Base-by-base conservation (phyloP, 1,140 invertebrate genomes). In the Rhynchophorus ferrugineus region DNA sequence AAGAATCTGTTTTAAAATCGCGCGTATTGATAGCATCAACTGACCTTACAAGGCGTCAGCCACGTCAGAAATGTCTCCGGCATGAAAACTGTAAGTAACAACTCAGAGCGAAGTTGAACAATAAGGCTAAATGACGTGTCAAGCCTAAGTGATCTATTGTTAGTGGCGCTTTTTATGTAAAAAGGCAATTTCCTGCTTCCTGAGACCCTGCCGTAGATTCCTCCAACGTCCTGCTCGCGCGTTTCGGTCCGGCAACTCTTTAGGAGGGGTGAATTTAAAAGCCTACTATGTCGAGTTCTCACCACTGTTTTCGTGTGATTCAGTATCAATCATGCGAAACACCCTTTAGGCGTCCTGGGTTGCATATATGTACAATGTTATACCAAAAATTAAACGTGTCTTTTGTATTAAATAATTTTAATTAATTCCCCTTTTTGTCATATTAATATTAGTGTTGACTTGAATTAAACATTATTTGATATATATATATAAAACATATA, bases 121-220 rank as follows among this genome's bases (percentile, higher is more conserved):
- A 54, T 54, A 48, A 52, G 20, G 45, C 36, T 38, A 48, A 54
- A 54, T 54, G 53, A 44, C 47, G 41, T 46, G 46, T 49, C 46
- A 44, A 20, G 5, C 45, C 18, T 55, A 55, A 55, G 53, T 55
- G 53, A 55, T 49, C 39, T 49, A 55, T 55, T 55, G 53, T 55
- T 55, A 49, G 46, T 45, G 36, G 46, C 11, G 18, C 53, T 55
- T 55, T 55, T 55, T 55, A 49, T 49, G 53, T 55, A 55, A 55
- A 55, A 55, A 49, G 46, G 53, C 53, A 55, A 55, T 55, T 55
- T 55, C 53, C 53, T 49, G 11, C 45, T 55, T 55, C 34, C 47
- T 42, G 52, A 47, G 36, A 20, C 47, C 45, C 53, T 24, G 46
- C 41, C 19, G 46, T 11, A 47, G 17, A 38, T 19, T 43, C 44